Evolutionary conservation across 2,797 vertebrate species (phyloP).

Genomic region (Kryptolebias ocellatus): DNA sequence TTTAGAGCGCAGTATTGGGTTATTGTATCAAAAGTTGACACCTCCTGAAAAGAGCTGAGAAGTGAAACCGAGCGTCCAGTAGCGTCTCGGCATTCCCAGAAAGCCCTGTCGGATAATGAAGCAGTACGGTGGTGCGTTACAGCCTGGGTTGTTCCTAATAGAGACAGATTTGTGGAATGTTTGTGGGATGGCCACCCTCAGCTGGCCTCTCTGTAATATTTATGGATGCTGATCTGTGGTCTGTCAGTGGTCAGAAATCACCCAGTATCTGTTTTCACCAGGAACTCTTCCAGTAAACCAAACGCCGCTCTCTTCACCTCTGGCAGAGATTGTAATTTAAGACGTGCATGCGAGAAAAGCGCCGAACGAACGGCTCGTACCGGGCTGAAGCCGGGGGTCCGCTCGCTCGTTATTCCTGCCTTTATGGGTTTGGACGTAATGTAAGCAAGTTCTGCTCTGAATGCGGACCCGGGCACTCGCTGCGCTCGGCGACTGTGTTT

Average conservation of each 20-base stretch:
- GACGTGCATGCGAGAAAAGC: constrained; percentile 54
- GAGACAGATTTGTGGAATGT: constrained; percentile 76
- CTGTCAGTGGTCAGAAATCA: constrained; percentile 78
- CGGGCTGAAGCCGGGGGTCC: constrained; percentile 37
- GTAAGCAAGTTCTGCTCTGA: constrained; percentile 45
- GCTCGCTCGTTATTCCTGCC: constrained; percentile 62
- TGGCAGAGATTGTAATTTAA: constrained; percentile 69
- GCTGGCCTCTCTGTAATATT: constrained; percentile 70
- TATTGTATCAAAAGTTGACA: neutral
- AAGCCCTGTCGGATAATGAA: constrained; percentile 51
- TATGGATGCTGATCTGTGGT: constrained; percentile 78
- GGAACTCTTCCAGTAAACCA: constrained; percentile 77
- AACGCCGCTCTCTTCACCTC: constrained; percentile 75
- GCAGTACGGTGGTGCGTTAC: constrained; percentile 41
- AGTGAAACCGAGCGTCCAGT: neutral
- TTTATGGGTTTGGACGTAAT: constrained; percentile 62
- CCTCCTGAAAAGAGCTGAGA: neutral
- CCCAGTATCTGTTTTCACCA: constrained; percentile 76
- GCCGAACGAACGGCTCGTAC: constrained; percentile 45
- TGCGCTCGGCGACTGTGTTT: constrained; percentile 14
- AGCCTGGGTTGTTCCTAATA: constrained; percentile 60
- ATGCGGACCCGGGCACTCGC: constrained; percentile 36
- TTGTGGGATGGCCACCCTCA: constrained; percentile 77
- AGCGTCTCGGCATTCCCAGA: constrained; percentile 26
- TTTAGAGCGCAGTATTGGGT: neutral